Percentiles rank a stretch among this genome's conserved stretches.
Evolutionary conservation across 64 coral and sea anemone species (phyloP).

Genomic region (Hydrozoanthus tunicans): DNA sequence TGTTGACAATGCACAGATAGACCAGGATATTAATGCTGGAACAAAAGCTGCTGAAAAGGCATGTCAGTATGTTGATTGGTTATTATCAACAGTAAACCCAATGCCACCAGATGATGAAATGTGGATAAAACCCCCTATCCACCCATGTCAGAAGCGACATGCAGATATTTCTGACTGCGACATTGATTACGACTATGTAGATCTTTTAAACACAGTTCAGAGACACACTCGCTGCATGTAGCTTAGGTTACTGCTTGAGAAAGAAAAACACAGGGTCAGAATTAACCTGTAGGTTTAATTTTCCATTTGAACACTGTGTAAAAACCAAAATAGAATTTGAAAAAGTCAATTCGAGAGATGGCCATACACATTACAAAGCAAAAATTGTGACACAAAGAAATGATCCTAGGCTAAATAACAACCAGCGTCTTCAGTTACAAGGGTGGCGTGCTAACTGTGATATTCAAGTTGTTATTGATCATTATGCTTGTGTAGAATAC

Average conservation of each 20-base stretch:
- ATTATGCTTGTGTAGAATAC: too few relatives aligned
- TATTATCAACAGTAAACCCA: conserved; percentile 17
- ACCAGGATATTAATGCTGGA: conserved; percentile 7
- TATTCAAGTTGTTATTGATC: background rate
- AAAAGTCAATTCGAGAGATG: background rate
- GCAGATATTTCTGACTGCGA: background rate
- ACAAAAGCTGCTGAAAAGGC: conserved; percentile 11
- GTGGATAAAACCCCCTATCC: background rate
- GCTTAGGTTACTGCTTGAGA: background rate
- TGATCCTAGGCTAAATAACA: too few relatives aligned
- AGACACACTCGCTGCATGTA: background rate
- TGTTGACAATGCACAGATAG: background rate
- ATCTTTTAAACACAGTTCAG: background rate
- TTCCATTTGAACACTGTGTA: background rate
- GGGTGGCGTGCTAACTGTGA: background rate
- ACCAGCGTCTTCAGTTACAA: background rate
- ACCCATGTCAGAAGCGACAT: background rate
- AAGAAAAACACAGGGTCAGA: background rate
- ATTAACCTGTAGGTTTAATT: background rate
- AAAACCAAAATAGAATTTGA: conserved; percentile 11
- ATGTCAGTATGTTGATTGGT: too few relatives aligned
- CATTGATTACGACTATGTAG: conserved; percentile 1
- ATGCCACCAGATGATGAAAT: conserved; percentile 10
- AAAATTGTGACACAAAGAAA: conserved; percentile 14
- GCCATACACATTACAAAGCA: conserved; percentile 9